Evolutionary conservation across 2,888 invertebrate genomes (phyloP).

Genomic region (Malthinus seriepunctatus): DNA sequence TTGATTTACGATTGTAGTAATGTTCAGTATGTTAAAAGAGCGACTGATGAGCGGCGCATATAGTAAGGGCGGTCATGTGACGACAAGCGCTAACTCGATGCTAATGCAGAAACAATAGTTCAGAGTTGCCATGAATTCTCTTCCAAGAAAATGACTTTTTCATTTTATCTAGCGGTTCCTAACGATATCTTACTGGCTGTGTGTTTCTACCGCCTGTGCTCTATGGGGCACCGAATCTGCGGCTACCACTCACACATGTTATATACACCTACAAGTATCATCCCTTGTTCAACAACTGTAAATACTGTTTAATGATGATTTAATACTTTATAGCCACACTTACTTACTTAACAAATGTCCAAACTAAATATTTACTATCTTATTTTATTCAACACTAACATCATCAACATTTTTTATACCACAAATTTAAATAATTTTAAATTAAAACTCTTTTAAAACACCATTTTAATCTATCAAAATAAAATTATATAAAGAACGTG

Average conservation of each 20-base stretch:
- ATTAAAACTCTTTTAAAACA: too few relatives aligned
- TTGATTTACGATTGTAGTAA: constrained; percentile 57
- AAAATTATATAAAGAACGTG: too few relatives aligned
- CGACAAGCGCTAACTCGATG: constrained; percentile 53
- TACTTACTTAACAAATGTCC: neutral
- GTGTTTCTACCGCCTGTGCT: constrained; percentile 26
- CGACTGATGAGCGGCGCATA: constrained; percentile 36
- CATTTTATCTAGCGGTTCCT: constrained; percentile 49
- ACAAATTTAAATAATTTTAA: too few relatives aligned
- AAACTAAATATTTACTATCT: constrained; percentile 1
- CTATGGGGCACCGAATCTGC: constrained; percentile 26
- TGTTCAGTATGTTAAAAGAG: constrained; percentile 43
- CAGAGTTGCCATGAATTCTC: constrained; percentile 54
- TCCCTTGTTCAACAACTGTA: constrained; percentile 28
- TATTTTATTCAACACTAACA: neutral
- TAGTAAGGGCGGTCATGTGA: constrained; percentile 44
- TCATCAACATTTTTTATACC: too few relatives aligned
- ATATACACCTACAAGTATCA: constrained; percentile 30
- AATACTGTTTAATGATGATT: constrained; percentile 36
- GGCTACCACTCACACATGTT: constrained; percentile 35
- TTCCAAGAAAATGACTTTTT: constrained; percentile 56
- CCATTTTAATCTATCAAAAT: too few relatives aligned
- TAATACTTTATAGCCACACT: constrained; percentile 15
- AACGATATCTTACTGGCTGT: constrained; percentile 32
- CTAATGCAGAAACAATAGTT: constrained; percentile 54